Percentiles rank a stretch among this genome's conserved stretches.
phyloP scores from a whole-genome alignment of 2,113 vertebrate genomes.

The Alethe castanea region DNA sequence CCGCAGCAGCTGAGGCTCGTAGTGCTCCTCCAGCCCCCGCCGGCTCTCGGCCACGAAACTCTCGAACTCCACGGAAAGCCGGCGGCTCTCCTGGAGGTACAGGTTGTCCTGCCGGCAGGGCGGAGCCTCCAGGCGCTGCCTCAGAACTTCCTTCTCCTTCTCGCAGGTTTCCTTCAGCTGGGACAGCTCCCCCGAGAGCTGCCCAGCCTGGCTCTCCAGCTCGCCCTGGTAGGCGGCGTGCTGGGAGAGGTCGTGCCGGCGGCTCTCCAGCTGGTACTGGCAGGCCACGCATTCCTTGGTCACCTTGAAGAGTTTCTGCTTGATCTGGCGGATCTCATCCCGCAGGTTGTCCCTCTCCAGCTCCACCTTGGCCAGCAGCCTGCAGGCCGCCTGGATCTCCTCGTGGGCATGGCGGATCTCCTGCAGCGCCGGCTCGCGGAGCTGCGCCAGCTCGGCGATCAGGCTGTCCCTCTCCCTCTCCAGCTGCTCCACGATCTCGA shows the following conservation, averaged over 20 bases:
- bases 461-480: conserved; percentile 80
- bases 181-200: conserved; percentile 77
- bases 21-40: conserved; percentile 84
- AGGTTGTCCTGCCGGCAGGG: conserved; percentile 68
- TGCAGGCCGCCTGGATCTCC: conserved; percentile 80
- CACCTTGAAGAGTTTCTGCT: conserved; percentile 82
- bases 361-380: conserved; percentile 79
- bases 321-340: conserved; percentile 82
- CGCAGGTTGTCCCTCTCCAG: conserved; percentile 83
- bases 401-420: conserved; percentile 78
- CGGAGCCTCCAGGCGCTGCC: conserved; percentile 63
- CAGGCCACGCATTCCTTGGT: conserved; percentile 85
- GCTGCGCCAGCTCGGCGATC: conserved; percentile 78
- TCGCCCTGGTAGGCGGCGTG: conserved; percentile 72
- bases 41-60: conserved; percentile 82
- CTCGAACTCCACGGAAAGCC: conserved; percentile 83
- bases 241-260: conserved; percentile 79
- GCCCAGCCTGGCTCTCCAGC: conserved; percentile 73
- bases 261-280: conserved; percentile 80
- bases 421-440: conserved; percentile 77
- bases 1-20: conserved; percentile 85
- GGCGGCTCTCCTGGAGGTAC: conserved; percentile 79
- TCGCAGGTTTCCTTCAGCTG: conserved; percentile 76
- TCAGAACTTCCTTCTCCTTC: conserved; percentile 73
- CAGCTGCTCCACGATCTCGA: conserved; percentile 81